These are phyloP conservation scores for Aptenodytes patagonicus DNA, from an alignment of 2,113 vertebrate species.

Conservation along the genomic window DNA sequence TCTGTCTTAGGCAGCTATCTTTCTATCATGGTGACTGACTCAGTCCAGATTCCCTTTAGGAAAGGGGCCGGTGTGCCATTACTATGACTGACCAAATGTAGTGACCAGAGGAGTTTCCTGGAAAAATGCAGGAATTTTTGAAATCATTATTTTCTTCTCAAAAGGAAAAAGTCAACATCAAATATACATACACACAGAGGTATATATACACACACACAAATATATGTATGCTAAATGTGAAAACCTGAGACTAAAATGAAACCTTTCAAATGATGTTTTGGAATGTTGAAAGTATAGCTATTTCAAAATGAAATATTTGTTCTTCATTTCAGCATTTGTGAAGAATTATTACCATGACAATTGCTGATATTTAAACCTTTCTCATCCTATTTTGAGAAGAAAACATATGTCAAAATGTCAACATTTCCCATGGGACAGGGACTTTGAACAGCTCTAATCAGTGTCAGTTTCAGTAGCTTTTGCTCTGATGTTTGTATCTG, in stretches of 20 bases:
- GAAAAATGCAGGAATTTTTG: neutral
- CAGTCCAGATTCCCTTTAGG: neutral
- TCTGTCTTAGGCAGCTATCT: neutral
- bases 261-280: neutral
- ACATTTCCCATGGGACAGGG: neutral
- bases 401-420: neutral
- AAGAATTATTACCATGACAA: neutral
- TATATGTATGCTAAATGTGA: neutral
- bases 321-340: neutral
- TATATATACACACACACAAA: neutral
- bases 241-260: neutral
- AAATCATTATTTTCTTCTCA: neutral
- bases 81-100: neutral
- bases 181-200: fast-evolving
- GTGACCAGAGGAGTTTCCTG: neutral
- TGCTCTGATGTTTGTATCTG: neutral
- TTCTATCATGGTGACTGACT: neutral
- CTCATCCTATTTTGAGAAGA: neutral
- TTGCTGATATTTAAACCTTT: neutral
- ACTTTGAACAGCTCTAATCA: neutral
- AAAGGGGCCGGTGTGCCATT: neutral
- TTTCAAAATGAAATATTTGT: neutral
- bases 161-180: neutral
- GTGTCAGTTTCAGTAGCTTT: neutral
- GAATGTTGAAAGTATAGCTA: neutral